phyloP scores from a whole-genome alignment of 2,888 invertebrate species.

The Dexiosoma caninum region DNA sequence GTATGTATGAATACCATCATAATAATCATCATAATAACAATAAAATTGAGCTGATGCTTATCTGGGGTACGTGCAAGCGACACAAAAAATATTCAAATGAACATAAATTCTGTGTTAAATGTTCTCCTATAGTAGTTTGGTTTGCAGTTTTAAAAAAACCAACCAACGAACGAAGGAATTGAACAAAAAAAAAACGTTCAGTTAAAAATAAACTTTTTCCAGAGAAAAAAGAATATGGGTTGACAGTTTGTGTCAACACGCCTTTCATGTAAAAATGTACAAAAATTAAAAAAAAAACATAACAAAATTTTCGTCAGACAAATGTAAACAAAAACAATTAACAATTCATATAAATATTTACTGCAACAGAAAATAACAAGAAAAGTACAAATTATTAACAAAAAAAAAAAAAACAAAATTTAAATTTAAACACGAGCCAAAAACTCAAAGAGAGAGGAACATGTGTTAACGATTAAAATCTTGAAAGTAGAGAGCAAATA shows the following conservation, averaged over 20 bases:
- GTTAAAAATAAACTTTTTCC: constrained; percentile 30
- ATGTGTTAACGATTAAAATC: constrained; percentile 46
- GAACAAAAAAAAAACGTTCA: constrained; percentile 45
- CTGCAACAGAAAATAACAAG: too few species aligned
- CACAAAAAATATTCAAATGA: constrained; percentile 50
- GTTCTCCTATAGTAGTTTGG: constrained; percentile 25
- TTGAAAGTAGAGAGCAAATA: constrained; percentile 32
- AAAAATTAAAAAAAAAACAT: too few species aligned
- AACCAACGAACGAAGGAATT: too few species aligned
- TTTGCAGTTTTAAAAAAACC: too few species aligned
- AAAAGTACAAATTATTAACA: constrained; percentile 22
- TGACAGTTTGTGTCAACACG: constrained; percentile 61
- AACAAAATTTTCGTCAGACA: constrained; percentile 32
- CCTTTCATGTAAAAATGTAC: constrained; percentile 34
- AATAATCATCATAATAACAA: constrained; percentile 57
- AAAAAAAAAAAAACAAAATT: too few species aligned
- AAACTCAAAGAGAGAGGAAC: not conserved
- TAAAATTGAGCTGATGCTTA: constrained; percentile 60
- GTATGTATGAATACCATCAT: constrained; percentile 28
- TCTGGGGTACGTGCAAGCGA: constrained; percentile 55
- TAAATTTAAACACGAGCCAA: constrained; percentile 19
- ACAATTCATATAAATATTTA: constrained; percentile 51
- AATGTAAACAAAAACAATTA: constrained; percentile 58
- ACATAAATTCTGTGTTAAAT: constrained; percentile 56
- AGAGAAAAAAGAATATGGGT: constrained; percentile 43